These are phyloP conservation scores for Tenualosa ilisha DNA, from an alignment of 2,797 vertebrate genomes.

Conservation along the genomic window DNA sequence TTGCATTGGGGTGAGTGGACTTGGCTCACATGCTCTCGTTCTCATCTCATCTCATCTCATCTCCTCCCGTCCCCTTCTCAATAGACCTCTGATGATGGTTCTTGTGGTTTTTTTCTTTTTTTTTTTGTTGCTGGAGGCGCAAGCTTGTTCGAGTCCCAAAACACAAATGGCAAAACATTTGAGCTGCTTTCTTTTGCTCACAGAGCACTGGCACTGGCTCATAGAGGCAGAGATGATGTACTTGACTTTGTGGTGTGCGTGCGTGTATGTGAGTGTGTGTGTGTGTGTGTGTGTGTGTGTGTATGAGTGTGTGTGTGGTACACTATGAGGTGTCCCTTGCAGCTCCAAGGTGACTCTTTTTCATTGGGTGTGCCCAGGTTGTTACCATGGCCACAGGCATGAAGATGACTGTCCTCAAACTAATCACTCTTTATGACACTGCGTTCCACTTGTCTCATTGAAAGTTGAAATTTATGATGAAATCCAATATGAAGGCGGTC, in stretches of 20 bases:
- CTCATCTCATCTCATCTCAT: background rate
- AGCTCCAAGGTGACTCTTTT: background rate
- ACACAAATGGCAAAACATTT: conserved; percentile 31
- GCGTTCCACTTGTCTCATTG: background rate
- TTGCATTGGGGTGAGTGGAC: conserved; percentile 15
- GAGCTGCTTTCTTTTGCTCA: conserved; percentile 12
- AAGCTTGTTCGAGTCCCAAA: conserved; percentile 37
- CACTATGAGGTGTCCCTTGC: too few species aligned
- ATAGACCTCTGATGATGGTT: conserved; percentile 36
- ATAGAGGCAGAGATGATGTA: conserved; percentile 21
- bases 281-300: background rate
- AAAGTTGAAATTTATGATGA: background rate
- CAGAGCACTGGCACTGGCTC: conserved; percentile 27
- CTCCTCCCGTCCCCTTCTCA: background rate
- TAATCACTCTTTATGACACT: background rate
- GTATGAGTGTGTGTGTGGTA: background rate
- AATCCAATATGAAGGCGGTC: conserved; percentile 35
- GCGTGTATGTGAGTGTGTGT: background rate
- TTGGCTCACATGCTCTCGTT: conserved; percentile 11
- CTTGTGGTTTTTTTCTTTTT: conserved; percentile 36
- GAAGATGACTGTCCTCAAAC: background rate
- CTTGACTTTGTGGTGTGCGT: background rate
- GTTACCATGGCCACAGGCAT: background rate
- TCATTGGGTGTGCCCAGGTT: background rate
- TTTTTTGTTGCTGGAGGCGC: conserved; percentile 15